Evolutionary conservation across 2,797 vertebrate species (phyloP), one percentile per base, ranked within the genome.

Genomic region (Eidolon dupreanum): DNA sequence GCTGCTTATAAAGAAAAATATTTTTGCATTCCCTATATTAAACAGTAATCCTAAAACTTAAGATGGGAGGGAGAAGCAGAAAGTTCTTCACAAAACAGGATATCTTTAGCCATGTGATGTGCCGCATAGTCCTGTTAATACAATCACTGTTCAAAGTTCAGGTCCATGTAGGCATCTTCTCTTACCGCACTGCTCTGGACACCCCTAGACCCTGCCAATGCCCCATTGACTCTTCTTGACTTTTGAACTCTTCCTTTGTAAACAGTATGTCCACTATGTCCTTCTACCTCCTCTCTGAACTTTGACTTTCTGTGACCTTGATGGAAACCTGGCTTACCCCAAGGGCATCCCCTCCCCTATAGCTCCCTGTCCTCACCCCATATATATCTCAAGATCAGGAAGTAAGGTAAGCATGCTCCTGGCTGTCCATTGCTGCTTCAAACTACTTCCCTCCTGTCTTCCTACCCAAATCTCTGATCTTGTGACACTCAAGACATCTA

Each of bases 11-110:
- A 86, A 73, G 63, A 82, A 90, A 93, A 81, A 68, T 17, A 51
- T n/a, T 78, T 81, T 96, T 68, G 16, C 51, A 81, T 87, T 89
- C n/a, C 16, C 5, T 49, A 33, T 63, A 65, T 22, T 82, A 90
- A 95, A 82, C 33, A 63, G 49, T 83, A 31, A 63, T 78, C 55
- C 68, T 90, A 92, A 88, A 74, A 91, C 49, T 22, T 70, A 77
- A 85, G 10, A 31, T 79, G 31, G 33, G 43, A 61, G 46, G 24
- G 24, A 70, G 28, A 90, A 36, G 36, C 22, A 15, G 24, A 70
- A 92, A 88, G 59, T 71, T 73, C 6, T 49, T 38, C 83, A 55
- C 5, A 0, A 10, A 93, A 59, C 4, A 36, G 24, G 46, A n/a
- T 20, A 28, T 22, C 2, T 2, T 43, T 81, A 75, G 55, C 71